Evolutionary conservation across 1,140 invertebrate species (phyloP).

Genomic region (Cydia splendana): DNA sequence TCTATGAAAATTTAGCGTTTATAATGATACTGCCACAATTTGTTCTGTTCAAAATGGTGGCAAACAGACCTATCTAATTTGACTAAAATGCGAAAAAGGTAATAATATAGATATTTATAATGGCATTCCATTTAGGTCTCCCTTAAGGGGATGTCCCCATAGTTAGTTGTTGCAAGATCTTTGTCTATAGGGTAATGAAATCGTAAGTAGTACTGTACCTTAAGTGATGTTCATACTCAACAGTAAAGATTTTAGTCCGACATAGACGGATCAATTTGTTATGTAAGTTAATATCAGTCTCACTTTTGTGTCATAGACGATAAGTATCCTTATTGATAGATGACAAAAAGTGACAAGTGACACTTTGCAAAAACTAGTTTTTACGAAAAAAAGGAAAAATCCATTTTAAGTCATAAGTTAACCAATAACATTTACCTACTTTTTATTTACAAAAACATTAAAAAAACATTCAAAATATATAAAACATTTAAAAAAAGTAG

Average conservation of each 20-base stretch:
- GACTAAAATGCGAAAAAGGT: neutral
- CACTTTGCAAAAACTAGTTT: no score
- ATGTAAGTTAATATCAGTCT: neutral
- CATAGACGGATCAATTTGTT: neutral
- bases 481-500: no score
- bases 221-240: neutral
- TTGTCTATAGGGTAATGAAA: slow-evolving; percentile 14
- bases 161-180: slow-evolving; percentile 13
- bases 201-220: slow-evolving; percentile 6
- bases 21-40: no score
- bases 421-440: no score
- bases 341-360: no score
- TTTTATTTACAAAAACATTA: no score
- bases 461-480: no score
- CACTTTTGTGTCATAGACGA: neutral
- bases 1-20: no score
- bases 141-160: slow-evolving; percentile 15
- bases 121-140: slow-evolving; percentile 22
- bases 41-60: no score
- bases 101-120: neutral
- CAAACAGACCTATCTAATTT: neutral
- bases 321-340: no score
- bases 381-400: no score
- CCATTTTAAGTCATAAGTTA: no score
- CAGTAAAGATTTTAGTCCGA: neutral